Percentiles rank a stretch among this genome's conserved stretches.
These are phyloP conservation scores for Aplidium turbinatum DNA, from an alignment of 23 tunicate genomes.

Conservation along the genomic window DNA sequence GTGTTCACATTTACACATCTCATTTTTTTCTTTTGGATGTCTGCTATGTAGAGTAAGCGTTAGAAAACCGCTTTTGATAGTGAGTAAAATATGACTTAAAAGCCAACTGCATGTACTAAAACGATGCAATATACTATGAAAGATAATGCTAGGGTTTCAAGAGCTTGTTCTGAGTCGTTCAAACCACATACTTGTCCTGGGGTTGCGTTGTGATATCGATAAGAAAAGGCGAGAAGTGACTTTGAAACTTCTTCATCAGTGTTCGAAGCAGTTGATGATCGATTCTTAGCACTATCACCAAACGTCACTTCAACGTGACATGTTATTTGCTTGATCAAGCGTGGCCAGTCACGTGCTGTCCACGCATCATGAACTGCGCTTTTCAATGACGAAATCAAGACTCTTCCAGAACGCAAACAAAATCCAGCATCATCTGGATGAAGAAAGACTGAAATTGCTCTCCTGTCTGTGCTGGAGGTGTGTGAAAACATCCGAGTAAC, in stretches of 20 bases:
- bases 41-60: too few species aligned
- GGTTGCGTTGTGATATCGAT: slow-evolving; percentile 17
- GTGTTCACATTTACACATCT: too few species aligned
- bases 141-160: not conserved
- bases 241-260: not conserved
- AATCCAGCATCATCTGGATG: slow-evolving; percentile 17
- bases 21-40: too few species aligned
- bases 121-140: not conserved
- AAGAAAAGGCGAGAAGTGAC: slow-evolving; percentile 13
- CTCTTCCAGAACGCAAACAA: slow-evolving; percentile 7
- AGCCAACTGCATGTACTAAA: too few species aligned
- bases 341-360: slow-evolving; percentile 41
- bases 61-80: too few species aligned
- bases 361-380: slow-evolving; percentile 3
- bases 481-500: slow-evolving; percentile 10
- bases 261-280: not conserved
- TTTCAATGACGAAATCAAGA: not conserved
- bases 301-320: slow-evolving; percentile 5
- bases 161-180: not conserved
- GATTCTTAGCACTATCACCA: not conserved
- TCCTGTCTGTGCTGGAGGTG: slow-evolving; percentile 15
- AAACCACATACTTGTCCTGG: slow-evolving; percentile 31
- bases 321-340: not conserved
- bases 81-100: not conserved
- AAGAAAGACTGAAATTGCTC: slow-evolving; percentile 1